These are phyloP conservation scores for Geotrypetes seraphini DNA, from an alignment of 2,797 vertebrate species.

Conservation along the genomic window DNA sequence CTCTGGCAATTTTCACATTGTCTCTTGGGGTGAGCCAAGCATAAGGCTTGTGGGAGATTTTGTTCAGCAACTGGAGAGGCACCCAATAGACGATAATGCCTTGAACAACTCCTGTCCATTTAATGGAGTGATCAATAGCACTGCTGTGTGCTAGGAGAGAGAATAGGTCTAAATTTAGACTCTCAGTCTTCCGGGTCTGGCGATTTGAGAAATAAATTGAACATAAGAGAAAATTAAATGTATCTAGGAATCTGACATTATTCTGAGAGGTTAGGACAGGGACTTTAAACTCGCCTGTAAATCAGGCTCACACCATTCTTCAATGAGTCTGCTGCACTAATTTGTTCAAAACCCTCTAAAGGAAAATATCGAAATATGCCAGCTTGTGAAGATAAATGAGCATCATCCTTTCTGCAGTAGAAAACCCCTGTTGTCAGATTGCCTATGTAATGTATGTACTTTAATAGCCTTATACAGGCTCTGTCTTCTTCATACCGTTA, in stretches of 20 bases:
- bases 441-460: conserved; percentile 2
- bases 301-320: conserved; percentile 9
- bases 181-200: accelerated
- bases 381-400: conserved; percentile 5
- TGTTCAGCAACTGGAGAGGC: conserved; percentile 13
- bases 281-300: neutral
- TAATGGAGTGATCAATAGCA: conserved; percentile 13
- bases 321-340: neutral
- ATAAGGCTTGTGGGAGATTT: conserved; percentile 15
- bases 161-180: conserved; percentile 1
- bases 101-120: conserved; percentile 19
- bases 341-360: neutral
- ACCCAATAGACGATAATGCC: no score
- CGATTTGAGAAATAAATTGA: neutral
- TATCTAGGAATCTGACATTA: neutral
- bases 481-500: conserved; percentile 13
- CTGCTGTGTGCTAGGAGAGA: neutral
- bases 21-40: conserved; percentile 31
- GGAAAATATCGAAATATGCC: neutral
- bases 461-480: neutral
- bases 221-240: neutral
- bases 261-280: neutral
- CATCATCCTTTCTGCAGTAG: conserved; percentile 3
- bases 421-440: neutral
- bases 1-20: conserved; percentile 14